Evolutionary conservation across 2,888 invertebrate species (phyloP).

Genomic region (Lycophotia porphyrea): DNA sequence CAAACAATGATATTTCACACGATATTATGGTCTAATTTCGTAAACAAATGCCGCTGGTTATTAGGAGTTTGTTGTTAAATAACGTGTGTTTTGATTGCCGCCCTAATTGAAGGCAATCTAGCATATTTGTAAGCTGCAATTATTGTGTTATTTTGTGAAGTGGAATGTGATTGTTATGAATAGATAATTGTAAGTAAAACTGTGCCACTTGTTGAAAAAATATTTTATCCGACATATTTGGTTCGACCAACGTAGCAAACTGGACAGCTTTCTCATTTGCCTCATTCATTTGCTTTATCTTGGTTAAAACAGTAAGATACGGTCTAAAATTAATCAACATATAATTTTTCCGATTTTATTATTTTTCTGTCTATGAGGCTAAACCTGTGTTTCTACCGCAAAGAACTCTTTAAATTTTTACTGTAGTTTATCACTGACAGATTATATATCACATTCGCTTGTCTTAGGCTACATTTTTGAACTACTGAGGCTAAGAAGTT

Average conservation of each 20-base stretch:
- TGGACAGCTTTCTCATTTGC: too few relatives aligned
- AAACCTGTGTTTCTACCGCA: too few relatives aligned
- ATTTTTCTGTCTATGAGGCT: neutral
- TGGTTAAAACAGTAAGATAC: neutral
- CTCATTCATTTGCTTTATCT: too few relatives aligned
- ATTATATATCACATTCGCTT: neutral
- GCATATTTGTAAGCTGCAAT: slow-evolving; percentile 30
- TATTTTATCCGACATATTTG: too few relatives aligned
- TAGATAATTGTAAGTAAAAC: neutral
- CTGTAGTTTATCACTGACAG: too few relatives aligned
- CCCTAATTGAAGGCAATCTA: slow-evolving; percentile 56
- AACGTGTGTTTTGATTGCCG: slow-evolving; percentile 57
- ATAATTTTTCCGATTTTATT: neutral
- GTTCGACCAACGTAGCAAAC: too few relatives aligned
- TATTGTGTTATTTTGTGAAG: slow-evolving; percentile 32
- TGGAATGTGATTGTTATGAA: neutral
- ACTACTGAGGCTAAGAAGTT: neutral
- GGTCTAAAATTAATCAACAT: neutral
- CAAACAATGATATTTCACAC: slow-evolving; percentile 64
- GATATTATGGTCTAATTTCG: slow-evolving; percentile 58
- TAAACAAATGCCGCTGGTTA: slow-evolving; percentile 52
- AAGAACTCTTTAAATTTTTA: too few relatives aligned
- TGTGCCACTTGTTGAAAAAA: neutral
- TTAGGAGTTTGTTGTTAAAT: slow-evolving; percentile 49
- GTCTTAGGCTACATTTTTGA: neutral